Evolutionary conservation across 2,888 invertebrate genomes (phyloP).

Genomic region (Terebella lapidaria): DNA sequence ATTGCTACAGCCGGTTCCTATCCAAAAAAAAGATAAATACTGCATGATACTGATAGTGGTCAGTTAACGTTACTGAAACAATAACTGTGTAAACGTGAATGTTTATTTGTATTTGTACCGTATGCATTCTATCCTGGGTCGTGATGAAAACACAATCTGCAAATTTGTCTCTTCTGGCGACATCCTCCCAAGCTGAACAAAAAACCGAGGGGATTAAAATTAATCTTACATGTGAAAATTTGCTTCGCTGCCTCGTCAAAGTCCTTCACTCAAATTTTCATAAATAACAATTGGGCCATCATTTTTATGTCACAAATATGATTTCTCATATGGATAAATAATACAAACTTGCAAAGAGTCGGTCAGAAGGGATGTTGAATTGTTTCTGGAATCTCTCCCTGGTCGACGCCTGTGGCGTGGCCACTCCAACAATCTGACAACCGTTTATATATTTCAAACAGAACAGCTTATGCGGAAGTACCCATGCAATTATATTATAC

Average conservation of each 20-base stretch:
- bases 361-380: slow-evolving; percentile 26
- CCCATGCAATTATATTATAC: no score
- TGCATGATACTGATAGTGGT: no score
- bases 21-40: slow-evolving; percentile 9
- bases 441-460: neutral
- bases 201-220: no score
- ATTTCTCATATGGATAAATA: neutral
- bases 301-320: neutral
- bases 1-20: slow-evolving; percentile 51
- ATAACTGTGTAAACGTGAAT: neutral
- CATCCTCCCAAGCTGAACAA: slow-evolving; percentile 17
- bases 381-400: slow-evolving; percentile 27
- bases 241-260: no score
- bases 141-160: slow-evolving; percentile 51
- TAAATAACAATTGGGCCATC: no score
- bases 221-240: neutral
- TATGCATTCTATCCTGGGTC: slow-evolving; percentile 49
- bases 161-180: slow-evolving; percentile 34
- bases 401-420: slow-evolving; percentile 36
- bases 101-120: slow-evolving; percentile 25
- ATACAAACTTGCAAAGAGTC: neutral
- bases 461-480: no score
- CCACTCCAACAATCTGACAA: slow-evolving; percentile 40
- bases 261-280: no score
- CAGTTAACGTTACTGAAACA: neutral